Base-by-base conservation (phyloP, 2,113 vertebrate genomes). In the Poicephalus gulielmi region DNA sequence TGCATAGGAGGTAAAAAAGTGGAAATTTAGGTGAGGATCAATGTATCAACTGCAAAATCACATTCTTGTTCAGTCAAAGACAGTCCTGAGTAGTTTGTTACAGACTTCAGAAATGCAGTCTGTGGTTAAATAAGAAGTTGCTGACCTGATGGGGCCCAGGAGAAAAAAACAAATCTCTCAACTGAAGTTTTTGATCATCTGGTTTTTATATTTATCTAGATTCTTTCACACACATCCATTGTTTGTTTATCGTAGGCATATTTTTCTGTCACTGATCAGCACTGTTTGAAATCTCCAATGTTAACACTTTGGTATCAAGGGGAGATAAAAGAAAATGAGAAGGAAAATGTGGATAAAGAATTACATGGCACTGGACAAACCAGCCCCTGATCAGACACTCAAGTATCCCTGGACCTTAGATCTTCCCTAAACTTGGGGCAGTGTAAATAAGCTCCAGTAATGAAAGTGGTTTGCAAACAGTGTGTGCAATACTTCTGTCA, bases 261-360 rank as follows among this genome's bases (percentile, higher is more conserved):
- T 70, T 53, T 87, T 67, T 49, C 6, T 70, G 30, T 47, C 30
- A 8, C 11, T 41, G 35, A 17, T 70, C 41, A 75, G 62, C 18
- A 8, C 41, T 18, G n/a, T 39, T 33, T 57, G 55, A 59, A 49
- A 37, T 52, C 28, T 63, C n/a, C 66, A 63, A 13, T 19, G 0
- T 20, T 24, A 77, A n/a, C 0, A 0, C 60, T 41, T 71, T 57
- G 35, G 18, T 67, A 0, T 43, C 20, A 39, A 33, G 23, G 19
- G 17, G 31, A 60, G 39, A 4, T n/a, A 66, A 52, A 81, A 90
- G 25, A 53, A 68, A 83, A 77, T 52, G 7, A 60, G 33, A 33
- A 86, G 59, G 35, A 39, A 94, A 71, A 55, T 8, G 16, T 4
- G 5, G 37, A 14, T 57, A 27, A 79, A 73, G 28, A 76, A 33